Percentiles rank a stretch among this genome's conserved stretches.
phyloP scores from a whole-genome alignment of 2,888 invertebrate genomes.

The Melieria picta region DNA sequence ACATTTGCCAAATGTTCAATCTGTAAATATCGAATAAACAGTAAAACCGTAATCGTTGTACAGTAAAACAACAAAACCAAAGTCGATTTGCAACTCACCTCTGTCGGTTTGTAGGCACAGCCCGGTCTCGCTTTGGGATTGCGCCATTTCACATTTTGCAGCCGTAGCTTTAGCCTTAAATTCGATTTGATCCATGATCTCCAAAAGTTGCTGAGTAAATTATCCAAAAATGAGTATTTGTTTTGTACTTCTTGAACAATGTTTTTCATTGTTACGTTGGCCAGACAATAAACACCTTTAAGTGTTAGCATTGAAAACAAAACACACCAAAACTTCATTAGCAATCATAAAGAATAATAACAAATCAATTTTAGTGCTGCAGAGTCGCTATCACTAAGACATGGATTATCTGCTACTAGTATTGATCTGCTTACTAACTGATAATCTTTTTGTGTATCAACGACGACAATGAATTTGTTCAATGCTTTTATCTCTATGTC shows the following conservation, averaged over 20 bases:
- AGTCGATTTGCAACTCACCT: slow-evolving; percentile 59
- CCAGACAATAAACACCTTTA: background rate
- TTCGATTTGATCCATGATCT: slow-evolving; percentile 60
- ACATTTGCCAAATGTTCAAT: slow-evolving; percentile 93
- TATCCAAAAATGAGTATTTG: slow-evolving; percentile 60
- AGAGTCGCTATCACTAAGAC: too few relatives aligned
- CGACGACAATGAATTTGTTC: too few relatives aligned
- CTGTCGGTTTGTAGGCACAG: slow-evolving; percentile 87
- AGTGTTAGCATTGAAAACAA: too few relatives aligned
- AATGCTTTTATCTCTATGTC: too few relatives aligned
- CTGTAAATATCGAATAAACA: slow-evolving; percentile 58
- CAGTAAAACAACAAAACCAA: background rate
- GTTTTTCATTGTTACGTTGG: slow-evolving; percentile 48
- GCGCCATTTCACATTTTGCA: slow-evolving; percentile 77
- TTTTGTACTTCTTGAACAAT: slow-evolving; percentile 60
- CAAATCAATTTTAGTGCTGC: too few relatives aligned
- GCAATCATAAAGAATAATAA: too few relatives aligned
- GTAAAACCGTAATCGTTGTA: background rate
- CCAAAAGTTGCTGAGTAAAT: slow-evolving; percentile 59
- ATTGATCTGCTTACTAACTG: too few relatives aligned
- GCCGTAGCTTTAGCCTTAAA: slow-evolving; percentile 53
- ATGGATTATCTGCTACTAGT: too few relatives aligned
- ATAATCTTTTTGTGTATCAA: too few relatives aligned
- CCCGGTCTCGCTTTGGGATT: slow-evolving; percentile 78
- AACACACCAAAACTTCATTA: too few relatives aligned